Evolutionary conservation across 2,888 invertebrate species (phyloP).

Genomic region (Diabrotica balteata): DNA sequence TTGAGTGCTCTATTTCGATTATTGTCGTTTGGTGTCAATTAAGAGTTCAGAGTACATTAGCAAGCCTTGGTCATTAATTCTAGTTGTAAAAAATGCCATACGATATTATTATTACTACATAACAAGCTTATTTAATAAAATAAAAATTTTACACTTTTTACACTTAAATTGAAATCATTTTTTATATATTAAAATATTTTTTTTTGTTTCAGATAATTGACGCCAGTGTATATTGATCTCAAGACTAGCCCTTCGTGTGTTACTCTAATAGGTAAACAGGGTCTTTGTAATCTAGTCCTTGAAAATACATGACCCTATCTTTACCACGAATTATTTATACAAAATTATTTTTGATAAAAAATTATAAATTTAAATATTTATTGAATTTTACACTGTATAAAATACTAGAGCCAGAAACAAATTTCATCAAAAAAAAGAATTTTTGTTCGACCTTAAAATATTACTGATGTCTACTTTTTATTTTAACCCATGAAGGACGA

Average conservation of each 20-base stretch:
- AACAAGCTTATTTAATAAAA: no score
- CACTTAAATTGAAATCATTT: no score
- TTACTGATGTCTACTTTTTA: no score
- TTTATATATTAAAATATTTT: not conserved
- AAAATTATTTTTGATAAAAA: not conserved
- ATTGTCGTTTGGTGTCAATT: no score
- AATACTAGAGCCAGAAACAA: not conserved
- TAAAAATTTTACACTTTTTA: no score
- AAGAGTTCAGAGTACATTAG: no score
- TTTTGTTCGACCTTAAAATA: no score
- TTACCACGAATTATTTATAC: conserved; percentile 3
- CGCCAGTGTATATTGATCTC: conserved; percentile 23
- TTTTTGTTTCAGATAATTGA: conserved; percentile 20
- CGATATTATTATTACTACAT: no score
- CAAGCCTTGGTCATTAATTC: no score
- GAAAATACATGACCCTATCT: conserved; percentile 14
- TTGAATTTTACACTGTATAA: conserved; percentile 4
- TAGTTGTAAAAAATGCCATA: no score
- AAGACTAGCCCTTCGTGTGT: not conserved
- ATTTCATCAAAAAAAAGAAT: not conserved
- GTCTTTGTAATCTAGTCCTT: conserved; percentile 24
- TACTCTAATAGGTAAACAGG: conserved; percentile 15
- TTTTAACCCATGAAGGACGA: no score
- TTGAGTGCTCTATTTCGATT: no score
- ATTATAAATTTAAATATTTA: not conserved